Base-by-base conservation (phyloP, 1,140 invertebrate species). In the Caerostris extrusa region DNA sequence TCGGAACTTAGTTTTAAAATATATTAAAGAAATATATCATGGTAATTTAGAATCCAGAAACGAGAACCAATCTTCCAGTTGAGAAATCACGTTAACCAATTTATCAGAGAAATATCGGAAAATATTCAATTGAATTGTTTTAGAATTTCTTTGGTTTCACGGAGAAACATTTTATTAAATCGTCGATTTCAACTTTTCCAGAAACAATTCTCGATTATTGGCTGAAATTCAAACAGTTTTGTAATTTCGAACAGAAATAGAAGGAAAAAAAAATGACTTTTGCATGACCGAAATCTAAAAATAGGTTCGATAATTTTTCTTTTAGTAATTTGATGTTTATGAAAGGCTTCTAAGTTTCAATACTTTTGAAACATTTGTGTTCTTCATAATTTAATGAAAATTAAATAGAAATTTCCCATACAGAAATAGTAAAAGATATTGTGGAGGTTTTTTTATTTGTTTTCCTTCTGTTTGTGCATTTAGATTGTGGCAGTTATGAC, bases 101-200 rank as follows among this genome's bases (percentile, higher is more conserved):
- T 56, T 57, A 83, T 83, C 14, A 55, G 53, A 12, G 55, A 55
- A 56, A 56, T 83, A 83, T 83, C 12, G 53, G 55, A 83, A 57
- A 83, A 83, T 56, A 56, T 57, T 55, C 7, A 57, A 83, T 83
- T 19, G n/a, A 77, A 77, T 77, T 19, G 55, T 56, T 83, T 83
- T 83, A 12, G 53, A 56, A 83, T 83, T 83, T 17, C 56, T 83
- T 56, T 10, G 6, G 81, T 56, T 55, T 12, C 55, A 8, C 56
- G 5, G 8, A 5, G 56, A 83, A 83, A 71, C 69, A 71, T 71
- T 71, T 71, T 34, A 71, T 71, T 34, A 71, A 71, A 71, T 71
- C 69, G 50, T 19, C 8, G 61, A 50, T 34, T 71, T 50, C 34
- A 71, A 34, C 69, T 71, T 71, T 34, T 71, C 19, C 3, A 19